Base-by-base conservation (phyloP, 2,113 vertebrate genomes). In the Suricata suricatta region DNA sequence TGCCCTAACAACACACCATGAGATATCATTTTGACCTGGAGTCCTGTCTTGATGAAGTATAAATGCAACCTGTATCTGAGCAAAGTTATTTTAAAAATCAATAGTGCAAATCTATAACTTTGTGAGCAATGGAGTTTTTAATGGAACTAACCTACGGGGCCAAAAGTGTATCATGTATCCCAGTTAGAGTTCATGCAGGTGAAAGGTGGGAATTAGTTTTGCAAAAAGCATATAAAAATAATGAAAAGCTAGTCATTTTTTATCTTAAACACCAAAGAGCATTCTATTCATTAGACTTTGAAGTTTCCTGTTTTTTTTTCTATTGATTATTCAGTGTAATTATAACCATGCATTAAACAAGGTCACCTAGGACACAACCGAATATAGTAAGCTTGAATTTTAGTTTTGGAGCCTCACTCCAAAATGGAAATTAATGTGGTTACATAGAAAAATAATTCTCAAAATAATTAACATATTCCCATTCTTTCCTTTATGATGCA, bases 401-500 rank as follows among this genome's bases (percentile, higher is more conserved):
- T 95, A 94, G 69, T 87, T 97, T 54, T 90, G 50, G 41, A 92
- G 11, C 7, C 23, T 96, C 71, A 90, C 13, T 93, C 23, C 33
- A 83, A 97, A 96, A 90, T 77, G 90, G 47, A 97, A 97, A 95
- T 90, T 19, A 88, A 16, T 47, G 35, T 54, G 5, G 29, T 90
- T 92, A 92, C 35, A 54, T 79, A 87, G 35, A 94, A 92, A 95
- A 95, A 91, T 77, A 93, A 84, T 81, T 76, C 33, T 83, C 47
- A 95, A 88, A 35, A 29, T 23, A 94, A 90, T 87, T 88, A 96
- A 68, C 69, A 90, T 84, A 79, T 76, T 92, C 27, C 14, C 38
- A 77, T 83, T 93, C 74, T 96, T 96, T 91, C 35, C 19, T 94
- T 97, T 96, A 35, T 97, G 64, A 96, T 95, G 74, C 44, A 97